phyloP scores from a whole-genome alignment of 2,113 vertebrate genomes.

The Monarcha castaneiventris region DNA sequence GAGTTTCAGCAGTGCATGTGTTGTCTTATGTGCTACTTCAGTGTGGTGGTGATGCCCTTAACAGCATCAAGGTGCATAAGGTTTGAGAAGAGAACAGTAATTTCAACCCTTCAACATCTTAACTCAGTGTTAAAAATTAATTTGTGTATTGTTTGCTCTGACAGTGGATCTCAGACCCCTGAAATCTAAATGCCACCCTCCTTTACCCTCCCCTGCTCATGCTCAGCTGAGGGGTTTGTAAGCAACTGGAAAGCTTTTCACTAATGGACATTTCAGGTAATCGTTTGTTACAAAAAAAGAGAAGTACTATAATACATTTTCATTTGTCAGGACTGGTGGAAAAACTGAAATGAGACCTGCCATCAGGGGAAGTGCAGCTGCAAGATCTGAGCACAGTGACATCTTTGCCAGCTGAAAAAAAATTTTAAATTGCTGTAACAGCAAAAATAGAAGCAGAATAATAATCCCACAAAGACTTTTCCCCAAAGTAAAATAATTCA shows the following conservation, averaged over 20 bases:
- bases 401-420: neutral
- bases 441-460: neutral
- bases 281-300: neutral
- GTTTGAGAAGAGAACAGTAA: neutral
- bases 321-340: neutral
- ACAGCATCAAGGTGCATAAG: neutral
- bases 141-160: neutral
- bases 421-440: neutral
- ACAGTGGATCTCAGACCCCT: neutral
- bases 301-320: neutral
- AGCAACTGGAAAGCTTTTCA: neutral
- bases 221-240: neutral
- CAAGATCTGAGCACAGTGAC: neutral
- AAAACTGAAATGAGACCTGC: neutral
- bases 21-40: neutral
- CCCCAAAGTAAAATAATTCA: neutral
- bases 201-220: neutral
- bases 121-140: slow-evolving; percentile 29
- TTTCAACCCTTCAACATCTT: slow-evolving; percentile 22
- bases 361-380: neutral
- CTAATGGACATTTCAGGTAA: neutral
- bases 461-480: neutral
- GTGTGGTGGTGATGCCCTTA: neutral
- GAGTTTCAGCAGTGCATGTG: neutral
- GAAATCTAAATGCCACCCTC: neutral